Evolutionary conservation across 1,140 invertebrate species (phyloP).

Genomic region (Hypothenemus hampei): DNA sequence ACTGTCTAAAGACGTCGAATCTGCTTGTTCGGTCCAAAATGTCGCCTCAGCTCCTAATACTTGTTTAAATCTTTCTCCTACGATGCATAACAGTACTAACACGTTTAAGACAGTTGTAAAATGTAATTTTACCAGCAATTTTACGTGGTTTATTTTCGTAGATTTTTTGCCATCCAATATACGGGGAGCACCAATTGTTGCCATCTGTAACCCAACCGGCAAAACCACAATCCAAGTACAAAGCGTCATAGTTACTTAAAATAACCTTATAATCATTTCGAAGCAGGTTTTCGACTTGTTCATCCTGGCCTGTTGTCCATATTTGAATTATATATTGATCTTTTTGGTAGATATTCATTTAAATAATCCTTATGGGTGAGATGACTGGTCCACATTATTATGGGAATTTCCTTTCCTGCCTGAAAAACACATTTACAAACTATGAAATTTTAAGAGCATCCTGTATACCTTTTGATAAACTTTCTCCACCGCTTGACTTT

Average conservation of each 20-base stretch:
- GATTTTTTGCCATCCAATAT: conserved; percentile 82
- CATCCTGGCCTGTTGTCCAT: conserved; percentile 65
- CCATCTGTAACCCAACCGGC: conserved; percentile 58
- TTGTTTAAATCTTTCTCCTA: conserved; percentile 31
- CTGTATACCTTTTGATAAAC: conserved; percentile 48
- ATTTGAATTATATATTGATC: conserved; percentile 73
- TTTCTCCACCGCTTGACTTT: conserved; percentile 58
- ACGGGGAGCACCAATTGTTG: conserved; percentile 83
- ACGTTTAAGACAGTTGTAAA: too few relatives aligned
- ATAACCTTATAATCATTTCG: conserved; percentile 68
- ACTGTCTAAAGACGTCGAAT: conserved; percentile 58
- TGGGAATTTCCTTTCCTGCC: conserved; percentile 53
- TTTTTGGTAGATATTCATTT: conserved; percentile 62
- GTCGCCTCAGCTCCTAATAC: conserved; percentile 68
- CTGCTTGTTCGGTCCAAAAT: conserved; percentile 77
- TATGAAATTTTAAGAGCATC: background rate
- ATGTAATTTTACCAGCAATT: conserved; percentile 51
- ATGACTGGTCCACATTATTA: conserved; percentile 78
- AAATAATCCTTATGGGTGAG: conserved; percentile 64
- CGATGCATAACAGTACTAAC: background rate
- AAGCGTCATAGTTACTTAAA: conserved; percentile 77
- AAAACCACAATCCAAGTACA: conserved; percentile 80
- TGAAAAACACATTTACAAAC: background rate
- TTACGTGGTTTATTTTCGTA: conserved; percentile 68
- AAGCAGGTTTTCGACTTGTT: conserved; percentile 59